Evolutionary conservation across 2,113 vertebrate species (phyloP).

Genomic region (Phyllopteryx taeniolatus): DNA sequence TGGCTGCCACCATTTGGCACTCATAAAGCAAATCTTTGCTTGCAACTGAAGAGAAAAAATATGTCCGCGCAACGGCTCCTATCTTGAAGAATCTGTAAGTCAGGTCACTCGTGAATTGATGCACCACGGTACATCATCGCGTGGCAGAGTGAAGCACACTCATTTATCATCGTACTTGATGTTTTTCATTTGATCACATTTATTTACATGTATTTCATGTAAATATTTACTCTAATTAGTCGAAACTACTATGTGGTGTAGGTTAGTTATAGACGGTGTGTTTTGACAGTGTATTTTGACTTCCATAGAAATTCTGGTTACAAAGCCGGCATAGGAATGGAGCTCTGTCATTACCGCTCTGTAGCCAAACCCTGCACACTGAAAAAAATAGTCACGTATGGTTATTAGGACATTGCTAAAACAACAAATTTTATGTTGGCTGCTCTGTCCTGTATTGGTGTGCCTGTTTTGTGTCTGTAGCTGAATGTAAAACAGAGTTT

Average conservation of each 20-base stretch:
- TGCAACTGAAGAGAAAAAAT: not conserved
- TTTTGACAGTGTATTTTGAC: not conserved
- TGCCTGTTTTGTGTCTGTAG: constrained; percentile 25
- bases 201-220: too few relatives aligned
- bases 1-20: not conserved
- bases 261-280: too few relatives aligned
- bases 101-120: not conserved
- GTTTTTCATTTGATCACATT: too few relatives aligned
- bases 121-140: too few relatives aligned
- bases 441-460: not conserved
- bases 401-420: not conserved
- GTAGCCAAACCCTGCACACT: not conserved
- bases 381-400: not conserved
- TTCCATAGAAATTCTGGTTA: too few relatives aligned
- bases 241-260: too few relatives aligned
- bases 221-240: too few relatives aligned
- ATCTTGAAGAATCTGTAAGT: too few relatives aligned
- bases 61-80: too few relatives aligned
- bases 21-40: not conserved
- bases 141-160: too few relatives aligned
- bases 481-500: constrained; percentile 5
- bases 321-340: too few relatives aligned
- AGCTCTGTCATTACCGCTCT: too few relatives aligned
- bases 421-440: not conserved
- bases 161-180: not conserved